Base-by-base conservation (phyloP, 2,888 invertebrate species). In the Metalampra italica region DNA sequence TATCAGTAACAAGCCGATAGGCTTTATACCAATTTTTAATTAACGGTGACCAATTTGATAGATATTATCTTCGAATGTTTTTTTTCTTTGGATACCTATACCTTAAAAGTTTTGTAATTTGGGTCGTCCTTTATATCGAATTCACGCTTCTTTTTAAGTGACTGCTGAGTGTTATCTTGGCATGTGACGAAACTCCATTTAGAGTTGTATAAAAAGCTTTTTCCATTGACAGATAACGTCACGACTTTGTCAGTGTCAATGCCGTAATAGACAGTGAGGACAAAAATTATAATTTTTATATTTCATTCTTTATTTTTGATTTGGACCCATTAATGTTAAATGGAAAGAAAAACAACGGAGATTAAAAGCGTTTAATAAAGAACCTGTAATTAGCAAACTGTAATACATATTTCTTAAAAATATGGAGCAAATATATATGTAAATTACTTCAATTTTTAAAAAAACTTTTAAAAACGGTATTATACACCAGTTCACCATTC, bases 141-240 rank as follows among this genome's bases (percentile, higher is more conserved):
- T 64, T 71, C 76, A 75, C 73, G 69, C 66, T 75, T 72, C 66
- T 12, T 63, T 68, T 68, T 71, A 71, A 55, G 52, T 54, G 50
- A 56, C 53, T 57, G 51, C 49, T 60, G 71, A 78, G 77, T 76
- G 76, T 77, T 80, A 81, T 82, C 78, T 76, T 57, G 67, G 66
- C 64, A 69, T 68, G 75, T 82, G 79, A 79, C 69, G 82, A 80
- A 79, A 80, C 69, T 68, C 65, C 64, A 73, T 80, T 77, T 74
- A 68, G 68, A 68, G 67, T 66, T 72, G 36, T 32, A 32, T 32
- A n/a, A 36, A 22, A n/a, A n/a, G 36, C 36, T 36, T 36, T 68
- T 68, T 64, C 29, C 41, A 42, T 29, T 29, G 41, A 14, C 41
- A 29, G 41, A 45, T 14, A 14, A 13, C 34, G 9, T 34, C 34